phyloP scores from a whole-genome alignment of 2,888 invertebrate genomes.

The Drosophila emarginata region DNA sequence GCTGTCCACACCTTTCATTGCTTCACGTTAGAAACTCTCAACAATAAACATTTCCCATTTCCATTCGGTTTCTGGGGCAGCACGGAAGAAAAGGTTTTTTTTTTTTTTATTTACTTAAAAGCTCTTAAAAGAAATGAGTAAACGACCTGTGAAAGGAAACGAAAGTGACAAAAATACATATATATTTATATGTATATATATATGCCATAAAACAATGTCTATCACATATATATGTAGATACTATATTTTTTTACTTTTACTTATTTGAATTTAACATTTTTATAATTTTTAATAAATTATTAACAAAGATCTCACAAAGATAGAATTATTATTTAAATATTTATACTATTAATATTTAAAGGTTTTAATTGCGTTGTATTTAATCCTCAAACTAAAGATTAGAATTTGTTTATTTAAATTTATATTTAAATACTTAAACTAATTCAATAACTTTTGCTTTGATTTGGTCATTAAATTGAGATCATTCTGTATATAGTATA shows the following conservation, averaged over 20 bases:
- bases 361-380: too few relatives aligned
- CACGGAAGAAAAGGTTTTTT: constrained; percentile 19
- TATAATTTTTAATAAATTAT: too few relatives aligned
- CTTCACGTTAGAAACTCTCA: constrained; percentile 2
- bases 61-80: constrained; percentile 10
- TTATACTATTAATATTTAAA: too few relatives aligned
- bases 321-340: too few relatives aligned
- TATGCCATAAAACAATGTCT: not conserved
- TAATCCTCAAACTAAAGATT: too few relatives aligned
- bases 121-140: not conserved
- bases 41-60: constrained; percentile 7
- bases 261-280: too few relatives aligned
- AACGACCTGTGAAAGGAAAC: constrained; percentile 16
- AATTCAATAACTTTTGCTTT: too few relatives aligned
- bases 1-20: constrained; percentile 21
- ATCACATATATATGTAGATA: not conserved
- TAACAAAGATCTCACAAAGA: too few relatives aligned
- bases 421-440: too few relatives aligned
- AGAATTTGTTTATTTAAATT: too few relatives aligned
- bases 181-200: not conserved
- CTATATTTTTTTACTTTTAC: not conserved
- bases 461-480: too few relatives aligned
- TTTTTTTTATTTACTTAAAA: not conserved
- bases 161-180: constrained; percentile 24
- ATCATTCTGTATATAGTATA: too few relatives aligned